Base-by-base conservation (phyloP, 1,140 invertebrate species). In the Pseudomyrmex gracilis region DNA sequence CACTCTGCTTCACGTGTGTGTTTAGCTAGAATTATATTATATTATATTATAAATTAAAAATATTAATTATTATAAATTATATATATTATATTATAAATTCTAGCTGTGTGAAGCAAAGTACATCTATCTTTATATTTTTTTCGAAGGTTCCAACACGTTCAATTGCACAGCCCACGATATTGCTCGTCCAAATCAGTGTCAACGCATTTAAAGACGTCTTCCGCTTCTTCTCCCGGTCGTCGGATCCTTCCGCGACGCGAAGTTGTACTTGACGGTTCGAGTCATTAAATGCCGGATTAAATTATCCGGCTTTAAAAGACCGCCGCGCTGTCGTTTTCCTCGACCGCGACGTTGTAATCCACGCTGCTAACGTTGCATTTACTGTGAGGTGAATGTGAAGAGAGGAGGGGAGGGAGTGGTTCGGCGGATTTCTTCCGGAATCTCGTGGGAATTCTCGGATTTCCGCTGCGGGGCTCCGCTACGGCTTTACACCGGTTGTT, bases 401-500 rank as follows among this genome's bases (percentile, higher is more conserved):
- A 34, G 34, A 5, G 7, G 1, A 17, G n/a, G n/a, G 12, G 45
- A n/a, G 24, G 4, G 20, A n/a, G 20, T n/a, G 34, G 57, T 47
- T 60, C 45, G 68, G 53, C 24, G 24, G 58, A 74, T 74, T 82
- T 82, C 71, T 82, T 74, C 70, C 71, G 68, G 73, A 66, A 78
- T 71, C 57, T 84, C 80, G 17, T 73, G 12, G 67, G 34, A 34
- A 57, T 66, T 76, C 70, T 83, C 73, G 80, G 73, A 86, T 84
- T 68, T 86, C 80, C 60, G 51, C 51, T 43, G 66, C 57, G 10
- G 47, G 63, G 15, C 71, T 58, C 57, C 77, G 61, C 57, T 58
- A 85, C 63, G 70, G 67, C 64, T 57, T 51, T 77, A 22, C 61
- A 70, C 83, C 73, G 34, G 34, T 34, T 34, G 34, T 34, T 34